Evolutionary conservation across 2,113 vertebrate species (phyloP).

Genomic region (Paratilapia polleni): DNA sequence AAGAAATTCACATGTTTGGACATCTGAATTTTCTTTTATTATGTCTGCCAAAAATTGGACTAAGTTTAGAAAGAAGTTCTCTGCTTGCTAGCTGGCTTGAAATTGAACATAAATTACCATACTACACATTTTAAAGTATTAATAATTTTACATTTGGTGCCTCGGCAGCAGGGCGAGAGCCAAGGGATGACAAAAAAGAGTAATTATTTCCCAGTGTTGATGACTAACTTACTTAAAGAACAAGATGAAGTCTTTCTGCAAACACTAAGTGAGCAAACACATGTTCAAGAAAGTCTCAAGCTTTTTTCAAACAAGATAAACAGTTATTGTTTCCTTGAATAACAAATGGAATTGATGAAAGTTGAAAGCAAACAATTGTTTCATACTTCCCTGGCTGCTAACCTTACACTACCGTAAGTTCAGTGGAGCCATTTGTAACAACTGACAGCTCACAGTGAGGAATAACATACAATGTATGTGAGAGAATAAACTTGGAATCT

Average conservation of each 20-base stretch:
- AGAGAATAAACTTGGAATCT: neutral
- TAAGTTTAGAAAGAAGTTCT: no score
- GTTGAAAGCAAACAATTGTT: neutral
- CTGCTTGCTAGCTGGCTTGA: no score
- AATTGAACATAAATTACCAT: no score
- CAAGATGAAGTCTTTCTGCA: neutral
- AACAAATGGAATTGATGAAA: neutral
- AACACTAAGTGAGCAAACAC: neutral
- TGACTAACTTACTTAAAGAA: neutral
- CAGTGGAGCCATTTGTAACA: neutral
- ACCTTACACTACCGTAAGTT: neutral
- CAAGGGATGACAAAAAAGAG: neutral
- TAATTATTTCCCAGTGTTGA: neutral
- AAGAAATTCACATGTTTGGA: neutral
- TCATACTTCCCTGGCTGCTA: neutral
- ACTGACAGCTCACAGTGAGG: neutral
- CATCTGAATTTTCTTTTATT: no score
- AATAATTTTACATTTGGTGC: neutral
- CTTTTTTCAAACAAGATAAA: neutral
- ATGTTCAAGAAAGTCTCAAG: neutral
- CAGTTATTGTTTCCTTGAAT: neutral
- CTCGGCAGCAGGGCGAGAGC: neutral
- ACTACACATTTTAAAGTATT: neutral
- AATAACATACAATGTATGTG: rapidly evolving
- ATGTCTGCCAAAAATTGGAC: no score